Conservation (phyloP, 2,113 vertebrate species). For the Gymnorhina tibicen region DNA sequence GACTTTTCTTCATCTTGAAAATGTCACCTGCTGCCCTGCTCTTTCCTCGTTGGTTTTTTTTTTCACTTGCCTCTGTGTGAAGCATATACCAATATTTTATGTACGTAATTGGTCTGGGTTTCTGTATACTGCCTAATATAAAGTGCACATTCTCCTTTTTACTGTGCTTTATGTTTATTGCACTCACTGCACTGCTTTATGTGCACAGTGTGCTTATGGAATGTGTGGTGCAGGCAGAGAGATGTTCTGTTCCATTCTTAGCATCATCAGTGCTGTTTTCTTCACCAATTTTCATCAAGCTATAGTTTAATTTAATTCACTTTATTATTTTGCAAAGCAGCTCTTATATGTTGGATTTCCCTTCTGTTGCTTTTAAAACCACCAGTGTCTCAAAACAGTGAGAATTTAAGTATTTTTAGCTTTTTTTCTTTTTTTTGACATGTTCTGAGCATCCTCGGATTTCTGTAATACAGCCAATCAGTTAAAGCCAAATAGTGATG, state of each 20-base stretch:
- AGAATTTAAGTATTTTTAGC: background rate
- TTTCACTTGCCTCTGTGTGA: background rate
- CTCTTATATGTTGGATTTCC: constrained; percentile 44
- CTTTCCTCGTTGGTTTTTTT: background rate
- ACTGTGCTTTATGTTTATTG: constrained; percentile 66
- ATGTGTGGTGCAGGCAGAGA: constrained; percentile 18
- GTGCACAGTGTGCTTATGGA: constrained; percentile 28
- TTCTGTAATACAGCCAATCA: constrained; percentile 9
- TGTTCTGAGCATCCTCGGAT: background rate
- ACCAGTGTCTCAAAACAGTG: background rate
- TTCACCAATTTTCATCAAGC: constrained; percentile 60
- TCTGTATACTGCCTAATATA: constrained; percentile 27
- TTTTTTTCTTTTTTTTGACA: background rate
- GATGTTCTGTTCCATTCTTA: constrained; percentile 53
- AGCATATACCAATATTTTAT: constrained; percentile 3
- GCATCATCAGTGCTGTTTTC: constrained; percentile 43
- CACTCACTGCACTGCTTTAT: constrained; percentile 51
- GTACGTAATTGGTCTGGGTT: constrained; percentile 25
- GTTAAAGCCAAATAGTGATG: constrained; percentile 4
- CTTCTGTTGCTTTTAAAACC: constrained; percentile 32
- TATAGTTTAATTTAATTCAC: constrained; percentile 61
- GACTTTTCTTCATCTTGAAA: background rate
- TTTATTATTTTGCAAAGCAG: constrained; percentile 58
- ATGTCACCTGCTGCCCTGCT: background rate
- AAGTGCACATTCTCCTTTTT: constrained; percentile 52